phyloP scores from a whole-genome alignment of 1,140 invertebrate species.

The Aphelenchoides fujianensis region DNA sequence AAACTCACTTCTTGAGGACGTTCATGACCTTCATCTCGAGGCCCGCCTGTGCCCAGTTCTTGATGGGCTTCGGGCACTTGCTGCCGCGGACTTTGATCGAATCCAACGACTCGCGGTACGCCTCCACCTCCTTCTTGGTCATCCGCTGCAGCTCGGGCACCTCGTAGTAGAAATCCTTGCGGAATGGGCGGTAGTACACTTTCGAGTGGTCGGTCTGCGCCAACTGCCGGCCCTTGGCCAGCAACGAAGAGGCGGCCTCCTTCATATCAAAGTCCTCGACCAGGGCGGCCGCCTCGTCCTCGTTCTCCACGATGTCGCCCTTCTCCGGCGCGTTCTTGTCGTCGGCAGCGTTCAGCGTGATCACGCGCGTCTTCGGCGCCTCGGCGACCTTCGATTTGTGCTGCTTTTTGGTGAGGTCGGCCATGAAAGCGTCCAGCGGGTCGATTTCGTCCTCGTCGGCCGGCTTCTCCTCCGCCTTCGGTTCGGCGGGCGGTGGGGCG shows the following conservation, averaged over 20 bases:
- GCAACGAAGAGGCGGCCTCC: conserved; percentile 39
- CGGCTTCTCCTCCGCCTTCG: conserved; percentile 22
- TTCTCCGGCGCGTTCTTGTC: conserved; percentile 45
- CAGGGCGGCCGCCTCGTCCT: conserved; percentile 47
- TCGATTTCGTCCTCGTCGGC: conserved; percentile 73
- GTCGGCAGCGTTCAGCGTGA: conserved; percentile 44
- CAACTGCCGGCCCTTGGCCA: conserved; percentile 50
- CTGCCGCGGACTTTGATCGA: conserved; percentile 71
- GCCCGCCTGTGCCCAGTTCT: conserved; percentile 96
- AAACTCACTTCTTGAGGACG: conserved; percentile 77
- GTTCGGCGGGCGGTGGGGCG: no score
- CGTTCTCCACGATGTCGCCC: conserved; percentile 59
- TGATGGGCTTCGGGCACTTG: conserved; percentile 89
- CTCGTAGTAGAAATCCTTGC: conserved; percentile 95
- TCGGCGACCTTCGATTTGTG: neutral
- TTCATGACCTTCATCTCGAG: conserved; percentile 95
- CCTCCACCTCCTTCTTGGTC: conserved; percentile 73
- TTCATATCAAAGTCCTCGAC: conserved; percentile 61
- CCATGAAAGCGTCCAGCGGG: conserved; percentile 94
- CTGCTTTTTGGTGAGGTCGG: conserved; percentile 65
- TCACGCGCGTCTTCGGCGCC: conserved; percentile 24
- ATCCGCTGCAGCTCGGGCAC: conserved; percentile 83
- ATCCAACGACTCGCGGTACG: conserved; percentile 73
- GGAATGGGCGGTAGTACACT: conserved; percentile 70
- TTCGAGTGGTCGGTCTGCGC: conserved; percentile 54